Conservation (phyloP, 2,888 invertebrate genomes). For the Meandrusa payeni region DNA sequence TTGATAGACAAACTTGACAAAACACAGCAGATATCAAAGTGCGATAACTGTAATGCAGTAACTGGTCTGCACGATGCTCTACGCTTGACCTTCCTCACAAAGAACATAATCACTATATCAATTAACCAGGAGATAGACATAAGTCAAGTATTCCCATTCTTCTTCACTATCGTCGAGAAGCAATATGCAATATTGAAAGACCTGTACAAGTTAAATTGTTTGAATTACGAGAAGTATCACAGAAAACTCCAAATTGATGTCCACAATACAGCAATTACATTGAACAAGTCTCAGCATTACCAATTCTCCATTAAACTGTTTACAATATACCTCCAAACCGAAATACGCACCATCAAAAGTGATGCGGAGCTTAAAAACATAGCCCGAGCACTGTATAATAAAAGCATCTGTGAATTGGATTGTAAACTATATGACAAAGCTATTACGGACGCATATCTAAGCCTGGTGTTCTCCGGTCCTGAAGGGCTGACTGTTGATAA, state of each 20-base stretch:
- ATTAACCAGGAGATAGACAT: constrained; percentile 37
- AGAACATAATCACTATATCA: constrained; percentile 45
- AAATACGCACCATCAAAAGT: constrained; percentile 38
- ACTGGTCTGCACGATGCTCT: constrained; percentile 58
- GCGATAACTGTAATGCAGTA: constrained; percentile 55
- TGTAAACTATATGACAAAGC: constrained; percentile 48
- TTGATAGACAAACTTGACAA: constrained; percentile 42
- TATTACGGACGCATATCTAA: constrained; percentile 53
- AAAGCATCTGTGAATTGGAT: constrained; percentile 65
- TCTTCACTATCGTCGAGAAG: constrained; percentile 36
- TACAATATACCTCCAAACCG: constrained; percentile 51
- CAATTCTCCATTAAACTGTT: constrained; percentile 58
- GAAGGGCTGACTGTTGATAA: constrained; percentile 50
- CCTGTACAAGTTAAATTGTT: constrained; percentile 44
- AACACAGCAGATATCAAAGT: constrained; percentile 53
- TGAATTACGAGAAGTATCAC: constrained; percentile 52
- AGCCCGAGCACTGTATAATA: constrained; percentile 61
- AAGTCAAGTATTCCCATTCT: constrained; percentile 34
- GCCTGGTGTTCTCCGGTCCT: constrained; percentile 47
- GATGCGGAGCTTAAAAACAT: constrained; percentile 50
- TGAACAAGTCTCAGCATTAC: constrained; percentile 50
- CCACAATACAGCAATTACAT: constrained; percentile 58
- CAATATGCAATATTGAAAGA: constrained; percentile 50
- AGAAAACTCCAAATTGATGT: constrained; percentile 58
- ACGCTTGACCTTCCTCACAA: constrained; percentile 50